These are phyloP conservation scores for Agriopis aurantiaria DNA, from an alignment of 2,888 invertebrate genomes.

Conservation along the genomic window DNA sequence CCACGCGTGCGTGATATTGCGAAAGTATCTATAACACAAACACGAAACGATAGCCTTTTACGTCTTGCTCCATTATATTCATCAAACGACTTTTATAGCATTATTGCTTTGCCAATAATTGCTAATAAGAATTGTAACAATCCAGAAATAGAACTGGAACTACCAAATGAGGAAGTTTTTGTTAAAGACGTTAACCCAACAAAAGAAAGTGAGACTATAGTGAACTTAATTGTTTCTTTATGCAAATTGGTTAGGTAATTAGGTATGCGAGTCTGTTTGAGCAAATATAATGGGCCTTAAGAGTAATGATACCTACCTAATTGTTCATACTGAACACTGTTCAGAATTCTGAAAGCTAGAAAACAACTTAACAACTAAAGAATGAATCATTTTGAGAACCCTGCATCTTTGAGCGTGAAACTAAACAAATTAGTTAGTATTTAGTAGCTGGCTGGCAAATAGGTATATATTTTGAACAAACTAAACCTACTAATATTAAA, in stretches of 20 bases:
- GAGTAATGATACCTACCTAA: slow-evolving; percentile 7
- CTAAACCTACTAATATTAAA: too few relatives aligned
- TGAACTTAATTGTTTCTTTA: slow-evolving; percentile 16
- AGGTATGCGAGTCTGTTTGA: slow-evolving; percentile 6
- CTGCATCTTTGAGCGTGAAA: not conserved
- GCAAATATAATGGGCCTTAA: slow-evolving; percentile 7
- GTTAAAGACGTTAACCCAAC: slow-evolving; percentile 14
- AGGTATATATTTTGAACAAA: too few relatives aligned
- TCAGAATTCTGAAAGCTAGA: not conserved
- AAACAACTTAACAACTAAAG: not conserved
- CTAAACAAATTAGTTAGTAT: not conserved
- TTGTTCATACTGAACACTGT: not conserved
- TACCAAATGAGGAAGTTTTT: slow-evolving; percentile 11
- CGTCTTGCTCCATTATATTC: slow-evolving; percentile 8
- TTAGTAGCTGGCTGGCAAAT: too few relatives aligned
- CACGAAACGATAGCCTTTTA: slow-evolving; percentile 6
- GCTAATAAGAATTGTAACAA: slow-evolving; percentile 12
- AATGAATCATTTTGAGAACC: not conserved
- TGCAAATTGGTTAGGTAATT: slow-evolving; percentile 16
- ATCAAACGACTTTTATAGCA: not conserved
- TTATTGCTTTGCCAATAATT: slow-evolving; percentile 14
- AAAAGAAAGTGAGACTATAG: slow-evolving; percentile 18
- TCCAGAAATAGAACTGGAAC: slow-evolving; percentile 10
- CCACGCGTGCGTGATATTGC: slow-evolving; percentile 2
- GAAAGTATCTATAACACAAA: slow-evolving; percentile 9